A percentile compares a stretch with the other conserved stretches of the same genome.
Evolutionary conservation across 2,888 invertebrate genomes (phyloP).

Genomic region (Lithodes maja): DNA sequence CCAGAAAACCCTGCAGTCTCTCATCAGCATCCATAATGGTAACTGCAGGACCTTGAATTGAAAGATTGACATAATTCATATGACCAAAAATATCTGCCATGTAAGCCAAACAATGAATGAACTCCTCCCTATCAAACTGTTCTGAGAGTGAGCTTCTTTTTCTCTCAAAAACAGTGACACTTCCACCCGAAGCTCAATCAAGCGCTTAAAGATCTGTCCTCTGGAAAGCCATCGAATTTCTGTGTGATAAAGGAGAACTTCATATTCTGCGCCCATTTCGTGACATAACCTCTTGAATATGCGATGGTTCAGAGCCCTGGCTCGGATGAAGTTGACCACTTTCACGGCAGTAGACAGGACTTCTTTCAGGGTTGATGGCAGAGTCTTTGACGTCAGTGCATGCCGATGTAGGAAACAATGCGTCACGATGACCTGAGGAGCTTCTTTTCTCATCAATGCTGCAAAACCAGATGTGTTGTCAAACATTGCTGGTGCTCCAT

Average conservation of each 20-base stretch:
- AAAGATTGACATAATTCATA: no score
- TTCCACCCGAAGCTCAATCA: conserved; percentile 31
- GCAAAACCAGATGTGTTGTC: conserved; percentile 47
- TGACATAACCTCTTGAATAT: conserved; percentile 68
- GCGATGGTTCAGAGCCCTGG: conserved; percentile 67
- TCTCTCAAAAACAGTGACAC: conserved; percentile 36
- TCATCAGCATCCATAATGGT: not conserved
- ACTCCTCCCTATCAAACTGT: no score
- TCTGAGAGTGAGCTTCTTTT: no score
- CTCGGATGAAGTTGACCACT: conserved; percentile 66
- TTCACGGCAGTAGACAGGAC: conserved; percentile 24
- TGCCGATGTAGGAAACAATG: conserved; percentile 36
- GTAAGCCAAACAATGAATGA: conserved; percentile 4
- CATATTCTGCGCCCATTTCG: conserved; percentile 63
- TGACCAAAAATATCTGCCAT: conserved; percentile 9
- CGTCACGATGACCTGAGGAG: conserved; percentile 5
- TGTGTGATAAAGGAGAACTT: conserved; percentile 69
- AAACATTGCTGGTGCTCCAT: conserved; percentile 26
- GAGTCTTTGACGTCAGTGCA: conserved; percentile 48
- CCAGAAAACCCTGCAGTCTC: not conserved
- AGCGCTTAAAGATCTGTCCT: conserved; percentile 38
- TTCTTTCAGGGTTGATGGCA: conserved; percentile 26
- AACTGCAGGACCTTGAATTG: no score
- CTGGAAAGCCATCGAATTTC: conserved; percentile 67
- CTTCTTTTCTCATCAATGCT: conserved; percentile 39